Evolutionary conservation across 2,888 invertebrate species (phyloP).

Genomic region (Chrysolina americana): DNA sequence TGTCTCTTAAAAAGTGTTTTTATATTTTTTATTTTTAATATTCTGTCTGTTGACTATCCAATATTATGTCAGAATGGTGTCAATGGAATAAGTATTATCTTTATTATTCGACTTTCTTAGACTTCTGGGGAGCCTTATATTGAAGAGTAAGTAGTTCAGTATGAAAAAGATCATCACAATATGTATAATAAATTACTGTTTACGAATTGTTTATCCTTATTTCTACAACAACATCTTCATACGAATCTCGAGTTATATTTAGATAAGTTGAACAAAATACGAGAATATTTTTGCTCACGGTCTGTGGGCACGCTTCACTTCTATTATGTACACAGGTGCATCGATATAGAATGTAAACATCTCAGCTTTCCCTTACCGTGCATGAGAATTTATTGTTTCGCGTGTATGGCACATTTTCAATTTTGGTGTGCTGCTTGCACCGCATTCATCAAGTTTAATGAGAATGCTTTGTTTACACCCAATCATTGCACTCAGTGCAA

Average conservation of each 20-base stretch:
- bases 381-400: constrained; percentile 53
- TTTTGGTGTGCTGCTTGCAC: constrained; percentile 29
- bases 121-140: too few relatives aligned
- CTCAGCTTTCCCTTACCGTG: constrained; percentile 55
- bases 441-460: constrained; percentile 15
- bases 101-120: too few relatives aligned
- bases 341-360: constrained; percentile 58
- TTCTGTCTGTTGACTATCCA: too few relatives aligned
- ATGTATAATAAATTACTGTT: too few relatives aligned
- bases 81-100: too few relatives aligned
- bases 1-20: too few relatives aligned
- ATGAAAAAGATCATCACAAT: too few relatives aligned
- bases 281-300: constrained; percentile 39
- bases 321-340: constrained; percentile 59
- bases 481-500: neutral
- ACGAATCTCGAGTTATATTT: constrained; percentile 40
- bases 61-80: too few relatives aligned
- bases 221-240: constrained; percentile 17
- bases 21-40: too few relatives aligned
- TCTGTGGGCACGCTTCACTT: constrained; percentile 45
- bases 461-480: constrained; percentile 11
- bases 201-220: too few relatives aligned
- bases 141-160: too few relatives aligned
- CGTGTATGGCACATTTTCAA: constrained; percentile 45
- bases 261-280: constrained; percentile 35